Evolutionary conservation across 2,888 invertebrate species (phyloP).

Genomic region (Clistopyga incitator): DNA sequence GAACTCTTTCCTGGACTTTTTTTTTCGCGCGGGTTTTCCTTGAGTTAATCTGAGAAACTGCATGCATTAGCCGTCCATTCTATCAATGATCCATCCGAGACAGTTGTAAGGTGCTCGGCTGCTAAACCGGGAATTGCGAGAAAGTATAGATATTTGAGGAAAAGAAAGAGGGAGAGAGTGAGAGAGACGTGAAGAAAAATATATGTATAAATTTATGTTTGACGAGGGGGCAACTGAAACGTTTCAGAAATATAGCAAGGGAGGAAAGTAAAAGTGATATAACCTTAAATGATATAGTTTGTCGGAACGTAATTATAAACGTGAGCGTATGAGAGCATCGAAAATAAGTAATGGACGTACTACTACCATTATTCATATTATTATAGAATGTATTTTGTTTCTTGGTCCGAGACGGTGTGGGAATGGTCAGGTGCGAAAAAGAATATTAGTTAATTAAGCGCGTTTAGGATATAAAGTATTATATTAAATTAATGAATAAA

Average conservation of each 20-base stretch:
- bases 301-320: conserved; percentile 43
- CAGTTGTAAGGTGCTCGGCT: conserved; percentile 44
- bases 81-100: conserved; percentile 27
- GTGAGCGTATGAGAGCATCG: conserved; percentile 16
- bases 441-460: not conserved
- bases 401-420: conserved; percentile 29
- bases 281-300: conserved; percentile 37
- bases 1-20: no score
- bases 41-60: not conserved
- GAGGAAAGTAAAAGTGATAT: conserved; percentile 47
- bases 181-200: conserved; percentile 21
- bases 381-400: conserved; percentile 14
- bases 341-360: conserved; percentile 43
- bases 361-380: conserved; percentile 8
- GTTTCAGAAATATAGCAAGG: conserved; percentile 28
- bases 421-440: conserved; percentile 43
- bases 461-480: conserved; percentile 33
- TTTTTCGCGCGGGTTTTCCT: no score
- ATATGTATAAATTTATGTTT: conserved; percentile 56
- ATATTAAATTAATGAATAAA: conserved; percentile 21
- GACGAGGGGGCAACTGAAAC: conserved; percentile 27
- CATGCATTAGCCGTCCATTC: conserved; percentile 12
- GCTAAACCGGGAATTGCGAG: conserved; percentile 64
- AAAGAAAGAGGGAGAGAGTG: conserved; percentile 16
- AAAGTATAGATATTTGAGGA: conserved; percentile 64